A percentile compares a stretch with the other conserved stretches of the same genome.
phyloP scores from a whole-genome alignment of 2,888 invertebrate genomes.

The Oscheius sp. region DNA sequence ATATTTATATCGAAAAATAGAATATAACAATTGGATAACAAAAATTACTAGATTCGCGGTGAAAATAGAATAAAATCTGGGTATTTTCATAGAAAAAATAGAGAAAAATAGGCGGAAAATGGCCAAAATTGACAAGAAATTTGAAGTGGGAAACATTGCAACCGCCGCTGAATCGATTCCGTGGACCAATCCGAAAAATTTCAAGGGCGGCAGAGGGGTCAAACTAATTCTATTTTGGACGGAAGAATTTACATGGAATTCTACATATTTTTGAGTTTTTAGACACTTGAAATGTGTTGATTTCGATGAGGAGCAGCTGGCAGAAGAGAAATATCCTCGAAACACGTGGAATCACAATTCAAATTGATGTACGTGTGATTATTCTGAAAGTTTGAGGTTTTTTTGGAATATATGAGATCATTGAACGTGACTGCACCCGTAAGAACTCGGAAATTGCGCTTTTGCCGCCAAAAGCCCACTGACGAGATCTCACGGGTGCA shows the following conservation, averaged over 20 bases:
- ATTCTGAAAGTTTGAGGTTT: slow-evolving; percentile 23
- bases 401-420: too few species aligned
- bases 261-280: neutral
- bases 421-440: too few species aligned
- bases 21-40: too few species aligned
- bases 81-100: neutral
- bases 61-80: too few species aligned
- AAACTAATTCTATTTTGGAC: neutral
- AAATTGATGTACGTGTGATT: slow-evolving; percentile 62
- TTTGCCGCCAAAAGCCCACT: too few species aligned
- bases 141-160: slow-evolving; percentile 11
- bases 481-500: too few species aligned
- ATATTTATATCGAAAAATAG: too few species aligned
- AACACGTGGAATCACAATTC: slow-evolving; percentile 50
- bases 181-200: slow-evolving; percentile 9
- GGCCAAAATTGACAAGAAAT: slow-evolving; percentile 35
- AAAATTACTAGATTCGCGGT: too few species aligned
- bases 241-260: too few species aligned
- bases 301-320: slow-evolving; percentile 9
- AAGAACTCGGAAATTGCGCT: too few species aligned
- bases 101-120: neutral
- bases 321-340: slow-evolving; percentile 48
- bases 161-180: slow-evolving; percentile 13
- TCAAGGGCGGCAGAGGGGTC: slow-evolving; percentile 2
- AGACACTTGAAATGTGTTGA: slow-evolving; percentile 26